Conservation (phyloP, 23 tunicate genomes). For the Phallusia fumigata region DNA sequence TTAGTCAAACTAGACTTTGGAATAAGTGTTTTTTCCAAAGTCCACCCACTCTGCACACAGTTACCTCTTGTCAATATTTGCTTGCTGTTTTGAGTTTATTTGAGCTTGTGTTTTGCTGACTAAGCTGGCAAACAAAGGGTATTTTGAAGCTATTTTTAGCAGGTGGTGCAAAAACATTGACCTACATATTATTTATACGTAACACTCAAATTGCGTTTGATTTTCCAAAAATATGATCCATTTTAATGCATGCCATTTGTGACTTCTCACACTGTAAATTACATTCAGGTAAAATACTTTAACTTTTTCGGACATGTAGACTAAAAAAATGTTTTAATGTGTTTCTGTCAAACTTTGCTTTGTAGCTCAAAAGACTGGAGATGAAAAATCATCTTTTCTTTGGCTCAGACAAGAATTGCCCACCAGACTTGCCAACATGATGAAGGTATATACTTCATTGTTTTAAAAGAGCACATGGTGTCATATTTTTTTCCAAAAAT, state of each 20-base stretch:
- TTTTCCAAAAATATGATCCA: no score
- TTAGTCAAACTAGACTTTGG: no score
- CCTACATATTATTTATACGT: no score
- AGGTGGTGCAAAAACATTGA: not conserved
- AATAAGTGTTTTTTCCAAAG: no score
- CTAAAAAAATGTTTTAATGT: not conserved
- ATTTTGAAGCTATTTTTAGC: not conserved
- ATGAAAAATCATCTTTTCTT: conserved; percentile 85
- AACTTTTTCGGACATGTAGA: no score
- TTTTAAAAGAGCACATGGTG: no score
- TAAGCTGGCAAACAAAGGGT: not conserved
- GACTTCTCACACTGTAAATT: no score
- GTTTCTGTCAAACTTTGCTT: not conserved
- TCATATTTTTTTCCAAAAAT: no score
- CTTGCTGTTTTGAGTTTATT: not conserved
- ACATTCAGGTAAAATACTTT: no score
- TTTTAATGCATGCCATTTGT: no score
- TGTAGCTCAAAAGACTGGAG: conserved; percentile 91
- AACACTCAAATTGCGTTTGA: no score
- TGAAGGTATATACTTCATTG: no score
- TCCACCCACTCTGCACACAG: not conserved
- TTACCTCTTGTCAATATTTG: not conserved
- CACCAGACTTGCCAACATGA: conserved; percentile 98
- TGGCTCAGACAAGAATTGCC: conserved; percentile 97
- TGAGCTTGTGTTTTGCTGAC: not conserved